phyloP scores from a whole-genome alignment of 2,113 vertebrate species.

The Oxyura jamaicensis region DNA sequence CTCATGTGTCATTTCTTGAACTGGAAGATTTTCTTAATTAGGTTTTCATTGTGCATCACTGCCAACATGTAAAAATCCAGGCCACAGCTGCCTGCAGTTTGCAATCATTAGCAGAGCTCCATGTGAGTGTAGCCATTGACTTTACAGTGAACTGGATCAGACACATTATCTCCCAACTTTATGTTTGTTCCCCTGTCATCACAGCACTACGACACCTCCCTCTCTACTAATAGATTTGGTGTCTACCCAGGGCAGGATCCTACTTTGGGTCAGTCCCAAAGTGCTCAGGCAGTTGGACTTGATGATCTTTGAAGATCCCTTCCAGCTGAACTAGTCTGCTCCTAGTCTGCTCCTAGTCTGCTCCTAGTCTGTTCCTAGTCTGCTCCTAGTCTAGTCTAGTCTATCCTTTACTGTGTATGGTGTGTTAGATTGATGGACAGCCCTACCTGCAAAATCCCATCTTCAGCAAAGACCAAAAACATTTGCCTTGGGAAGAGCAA shows the following conservation, averaged over 20 bases:
- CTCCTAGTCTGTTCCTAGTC: too few relatives aligned
- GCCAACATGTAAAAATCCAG: neutral
- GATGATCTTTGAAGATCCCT: neutral
- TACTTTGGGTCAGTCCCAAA: neutral
- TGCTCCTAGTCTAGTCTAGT: too few relatives aligned
- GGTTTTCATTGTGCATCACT: neutral
- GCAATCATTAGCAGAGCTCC: neutral
- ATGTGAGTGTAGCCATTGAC: neutral
- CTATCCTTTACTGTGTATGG: neutral
- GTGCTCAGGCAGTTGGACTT: neutral
- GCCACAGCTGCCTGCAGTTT: neutral
- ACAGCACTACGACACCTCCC: neutral
- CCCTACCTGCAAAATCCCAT: neutral
- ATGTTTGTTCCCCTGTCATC: neutral
- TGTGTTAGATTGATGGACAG: neutral
- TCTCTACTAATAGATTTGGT: neutral
- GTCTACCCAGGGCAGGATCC: neutral
- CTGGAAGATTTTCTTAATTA: neutral
- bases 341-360: too few relatives aligned
- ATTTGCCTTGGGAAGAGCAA: neutral
- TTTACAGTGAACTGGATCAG: neutral
- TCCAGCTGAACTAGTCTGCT: neutral
- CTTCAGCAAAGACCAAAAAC: neutral
- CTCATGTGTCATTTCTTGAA: neutral
- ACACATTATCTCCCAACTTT: neutral